Conservation (phyloP, 2,888 invertebrate genomes). For the Rotaria macrura region DNA sequence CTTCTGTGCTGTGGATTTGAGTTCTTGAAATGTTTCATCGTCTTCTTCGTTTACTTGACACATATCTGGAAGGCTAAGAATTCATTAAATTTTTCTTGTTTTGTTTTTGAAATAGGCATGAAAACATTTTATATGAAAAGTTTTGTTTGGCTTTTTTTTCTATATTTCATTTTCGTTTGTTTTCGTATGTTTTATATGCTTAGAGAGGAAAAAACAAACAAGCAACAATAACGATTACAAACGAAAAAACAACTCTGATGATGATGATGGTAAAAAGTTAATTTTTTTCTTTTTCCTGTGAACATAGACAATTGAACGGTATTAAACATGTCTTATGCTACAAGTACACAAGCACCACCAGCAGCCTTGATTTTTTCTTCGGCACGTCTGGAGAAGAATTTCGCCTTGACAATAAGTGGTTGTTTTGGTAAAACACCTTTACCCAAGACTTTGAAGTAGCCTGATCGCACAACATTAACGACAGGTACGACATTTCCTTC, state of each 20-base stretch:
- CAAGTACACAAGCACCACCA: conserved; percentile 89
- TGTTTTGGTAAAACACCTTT: conserved; percentile 90
- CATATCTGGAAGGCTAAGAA: not conserved
- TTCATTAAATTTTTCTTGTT: not conserved
- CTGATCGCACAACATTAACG: conserved; percentile 86
- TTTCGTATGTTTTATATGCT: not conserved
- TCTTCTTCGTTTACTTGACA: conserved; percentile 13
- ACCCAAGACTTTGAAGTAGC: conserved; percentile 92
- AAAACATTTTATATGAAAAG: too few relatives aligned
- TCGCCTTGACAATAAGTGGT: conserved; percentile 96
- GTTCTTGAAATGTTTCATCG: not conserved
- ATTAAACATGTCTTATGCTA: conserved; percentile 57
- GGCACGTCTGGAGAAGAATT: conserved; percentile 91
- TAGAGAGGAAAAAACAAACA: conserved; percentile 1
- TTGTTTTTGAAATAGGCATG: not conserved
- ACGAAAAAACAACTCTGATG: conserved; percentile 4
- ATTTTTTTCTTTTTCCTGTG: not conserved
- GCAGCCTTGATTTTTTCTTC: conserved; percentile 93
- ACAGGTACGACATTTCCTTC: conserved; percentile 80
- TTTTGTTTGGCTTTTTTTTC: not conserved
- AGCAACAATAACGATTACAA: not conserved
- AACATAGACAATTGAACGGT: not conserved
- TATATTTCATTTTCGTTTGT: not conserved
- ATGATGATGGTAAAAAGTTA: not conserved
- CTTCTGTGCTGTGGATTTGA: not conserved